Evolutionary conservation across 2,113 vertebrate genomes (phyloP).

Genomic region (Connochaetes taurinus): DNA sequence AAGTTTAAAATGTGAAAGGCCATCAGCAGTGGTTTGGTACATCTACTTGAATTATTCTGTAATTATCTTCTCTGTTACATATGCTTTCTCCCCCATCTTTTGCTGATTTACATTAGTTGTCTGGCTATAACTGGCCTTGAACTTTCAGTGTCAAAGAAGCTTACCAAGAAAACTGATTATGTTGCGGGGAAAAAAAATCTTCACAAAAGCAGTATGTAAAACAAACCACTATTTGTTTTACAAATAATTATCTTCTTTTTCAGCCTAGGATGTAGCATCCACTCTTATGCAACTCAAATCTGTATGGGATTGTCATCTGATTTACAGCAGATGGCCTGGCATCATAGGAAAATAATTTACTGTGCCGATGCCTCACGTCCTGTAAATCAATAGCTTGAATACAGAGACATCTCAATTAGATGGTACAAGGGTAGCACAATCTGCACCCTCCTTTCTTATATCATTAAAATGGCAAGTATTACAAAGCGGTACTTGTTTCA

Average conservation of each 20-base stretch:
- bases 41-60: conserved; percentile 26
- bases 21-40: conserved; percentile 21
- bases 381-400: conserved; percentile 26
- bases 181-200: not conserved
- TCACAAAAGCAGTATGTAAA: conserved; percentile 27
- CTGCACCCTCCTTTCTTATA: not conserved
- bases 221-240: conserved; percentile 6
- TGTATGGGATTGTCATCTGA: conserved; percentile 7
- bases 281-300: not conserved
- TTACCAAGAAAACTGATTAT: conserved; percentile 18
- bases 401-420: conserved; percentile 34
- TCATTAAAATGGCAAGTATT: conserved; percentile 13
- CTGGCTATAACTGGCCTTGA: conserved; percentile 40
- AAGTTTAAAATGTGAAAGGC: conserved; percentile 36
- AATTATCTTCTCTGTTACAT: conserved; percentile 33
- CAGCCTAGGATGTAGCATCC: not conserved
- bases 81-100: not conserved
- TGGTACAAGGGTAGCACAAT: not conserved
- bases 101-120: conserved; percentile 23
- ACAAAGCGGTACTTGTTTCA: not conserved
- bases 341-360: conserved; percentile 54
- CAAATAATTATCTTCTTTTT: conserved; percentile 60
- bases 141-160: not conserved
- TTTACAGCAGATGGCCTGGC: conserved; percentile 30
- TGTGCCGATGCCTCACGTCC: not conserved